Conservation (phyloP, 2,797 vertebrate species). For the Chloroceryle inda region DNA sequence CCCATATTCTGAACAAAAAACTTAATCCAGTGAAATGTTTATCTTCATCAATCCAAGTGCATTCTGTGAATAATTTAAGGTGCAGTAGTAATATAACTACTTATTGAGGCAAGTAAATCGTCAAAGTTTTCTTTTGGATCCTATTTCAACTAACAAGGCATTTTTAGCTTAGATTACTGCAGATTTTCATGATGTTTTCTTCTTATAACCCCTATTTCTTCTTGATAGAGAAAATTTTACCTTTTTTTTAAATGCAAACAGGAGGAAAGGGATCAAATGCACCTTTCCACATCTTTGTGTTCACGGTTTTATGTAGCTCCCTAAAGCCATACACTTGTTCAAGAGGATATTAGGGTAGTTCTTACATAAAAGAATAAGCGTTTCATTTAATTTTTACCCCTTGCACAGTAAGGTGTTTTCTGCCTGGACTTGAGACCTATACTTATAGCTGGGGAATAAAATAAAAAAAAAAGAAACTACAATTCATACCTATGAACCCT, state of each 20-base stretch:
- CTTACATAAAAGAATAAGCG: not conserved
- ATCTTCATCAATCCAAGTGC: not conserved
- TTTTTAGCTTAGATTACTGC: slow-evolving; percentile 37
- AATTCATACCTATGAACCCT: not conserved
- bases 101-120: not conserved
- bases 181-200: slow-evolving; percentile 27
- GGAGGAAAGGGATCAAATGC: not conserved
- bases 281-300: not conserved
- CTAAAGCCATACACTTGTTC: slow-evolving; percentile 10
- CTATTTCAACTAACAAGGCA: not conserved
- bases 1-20: not conserved
- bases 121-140: slow-evolving; percentile 1
- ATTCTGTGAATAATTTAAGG: not conserved
- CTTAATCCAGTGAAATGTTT: not conserved
- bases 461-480: not conserved
- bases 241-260: not conserved
- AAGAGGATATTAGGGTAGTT: not conserved
- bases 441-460: not conserved
- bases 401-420: not conserved
- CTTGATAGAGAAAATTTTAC: not conserved
- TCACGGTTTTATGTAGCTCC: not conserved
- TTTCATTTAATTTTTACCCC: not conserved
- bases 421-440: not conserved
- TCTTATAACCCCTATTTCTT: not conserved
- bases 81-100: not conserved